Conservation (phyloP, 2,797 vertebrate genomes). For the Fringilla coelebs region DNA sequence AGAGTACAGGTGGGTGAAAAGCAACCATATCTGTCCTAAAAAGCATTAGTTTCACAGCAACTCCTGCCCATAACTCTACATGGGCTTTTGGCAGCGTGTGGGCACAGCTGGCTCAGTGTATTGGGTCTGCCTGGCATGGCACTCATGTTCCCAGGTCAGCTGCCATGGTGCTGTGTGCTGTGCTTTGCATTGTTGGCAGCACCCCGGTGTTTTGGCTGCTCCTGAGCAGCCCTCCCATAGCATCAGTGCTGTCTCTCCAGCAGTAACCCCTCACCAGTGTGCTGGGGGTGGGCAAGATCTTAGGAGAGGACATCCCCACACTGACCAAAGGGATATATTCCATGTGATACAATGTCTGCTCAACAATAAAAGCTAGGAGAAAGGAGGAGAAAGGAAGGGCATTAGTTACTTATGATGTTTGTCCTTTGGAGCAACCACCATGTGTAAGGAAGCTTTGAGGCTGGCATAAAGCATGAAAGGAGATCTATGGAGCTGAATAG, state of each 20-base stretch:
- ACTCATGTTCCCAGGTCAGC: not conserved
- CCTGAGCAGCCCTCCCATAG: not conserved
- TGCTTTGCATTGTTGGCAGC: not conserved
- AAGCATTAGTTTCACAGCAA: rapidly evolving
- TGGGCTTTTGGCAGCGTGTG: not conserved
- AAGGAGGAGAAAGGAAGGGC: not conserved
- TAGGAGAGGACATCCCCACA: not conserved
- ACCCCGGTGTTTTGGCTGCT: not conserved
- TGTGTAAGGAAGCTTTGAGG: not conserved
- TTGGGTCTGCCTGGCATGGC: not conserved
- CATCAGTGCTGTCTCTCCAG: not conserved
- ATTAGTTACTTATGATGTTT: not conserved
- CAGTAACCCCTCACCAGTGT: not conserved
- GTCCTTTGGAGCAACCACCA: not conserved
- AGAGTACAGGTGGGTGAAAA: not conserved
- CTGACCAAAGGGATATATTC: not conserved
- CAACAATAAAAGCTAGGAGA: not conserved
- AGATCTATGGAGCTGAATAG: not conserved
- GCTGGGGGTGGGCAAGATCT: not conserved
- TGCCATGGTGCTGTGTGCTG: not conserved
- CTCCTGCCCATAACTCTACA: rapidly evolving
- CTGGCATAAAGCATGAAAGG: not conserved
- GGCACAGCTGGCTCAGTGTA: not conserved
- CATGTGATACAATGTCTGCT: not conserved
- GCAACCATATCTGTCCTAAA: not conserved